Conservation (phyloP, 1,140 invertebrate species). For the Phymastichus coffea region DNA sequence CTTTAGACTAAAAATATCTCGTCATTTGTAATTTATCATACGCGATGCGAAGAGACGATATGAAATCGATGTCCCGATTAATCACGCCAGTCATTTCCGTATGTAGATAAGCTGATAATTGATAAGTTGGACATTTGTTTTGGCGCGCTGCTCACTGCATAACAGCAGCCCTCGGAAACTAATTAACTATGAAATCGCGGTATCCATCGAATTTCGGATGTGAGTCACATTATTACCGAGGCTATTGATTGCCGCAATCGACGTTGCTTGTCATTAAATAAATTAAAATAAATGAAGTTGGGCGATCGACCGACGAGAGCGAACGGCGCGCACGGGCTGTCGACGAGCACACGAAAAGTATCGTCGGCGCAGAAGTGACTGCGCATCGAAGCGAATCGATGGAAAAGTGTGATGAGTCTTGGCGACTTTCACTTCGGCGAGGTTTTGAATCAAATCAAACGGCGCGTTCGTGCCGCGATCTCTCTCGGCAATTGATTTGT, state of each 20-base stretch:
- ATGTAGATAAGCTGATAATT: too few species aligned
- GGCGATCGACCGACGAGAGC: neutral
- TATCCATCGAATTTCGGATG: constrained; percentile 20
- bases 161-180: too few species aligned
- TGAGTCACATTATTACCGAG: constrained; percentile 15
- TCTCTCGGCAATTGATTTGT: constrained; percentile 16
- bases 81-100: too few species aligned
- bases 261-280: neutral
- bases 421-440: constrained; percentile 8
- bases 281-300: neutral
- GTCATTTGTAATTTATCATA: too few species aligned
- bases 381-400: neutral
- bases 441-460: neutral
- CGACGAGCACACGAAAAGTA: neutral
- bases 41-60: too few species aligned
- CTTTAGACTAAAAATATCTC: too few species aligned
- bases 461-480: neutral
- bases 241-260: neutral
- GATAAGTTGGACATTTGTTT: too few species aligned
- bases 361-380: neutral
- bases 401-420: neutral
- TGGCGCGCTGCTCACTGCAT: too few species aligned
- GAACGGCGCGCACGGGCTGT: too few species aligned
- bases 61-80: too few species aligned
- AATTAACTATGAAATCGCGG: too few species aligned